These are phyloP conservation scores for Rhynchonycteris naso DNA, from an alignment of 2,797 vertebrate genomes.

Conservation along the genomic window DNA sequence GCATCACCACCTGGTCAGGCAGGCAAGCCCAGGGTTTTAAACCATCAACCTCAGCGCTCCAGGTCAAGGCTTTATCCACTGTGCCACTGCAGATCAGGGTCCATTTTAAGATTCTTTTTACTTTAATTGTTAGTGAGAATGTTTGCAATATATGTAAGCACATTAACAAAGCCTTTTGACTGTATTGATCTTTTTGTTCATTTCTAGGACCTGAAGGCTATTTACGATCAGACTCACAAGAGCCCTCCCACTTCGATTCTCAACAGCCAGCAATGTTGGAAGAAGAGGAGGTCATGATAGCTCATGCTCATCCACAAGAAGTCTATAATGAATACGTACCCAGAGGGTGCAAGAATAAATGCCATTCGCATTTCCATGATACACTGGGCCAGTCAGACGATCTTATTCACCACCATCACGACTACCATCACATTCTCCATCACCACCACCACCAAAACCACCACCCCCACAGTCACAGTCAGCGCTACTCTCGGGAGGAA, in stretches of 20 bases:
- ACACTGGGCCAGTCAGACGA: slow-evolving; percentile 95
- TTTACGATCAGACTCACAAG: slow-evolving; percentile 87
- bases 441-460: slow-evolving; percentile 99
- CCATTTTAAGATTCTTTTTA: background rate
- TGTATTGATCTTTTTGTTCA: slow-evolving; percentile 47
- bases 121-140: background rate
- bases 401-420: slow-evolving; percentile 96
- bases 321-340: slow-evolving; percentile 89
- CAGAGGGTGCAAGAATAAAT: slow-evolving; percentile 97
- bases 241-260: slow-evolving; percentile 85
- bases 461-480: slow-evolving; percentile 95
- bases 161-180: background rate
- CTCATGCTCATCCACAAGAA: slow-evolving; percentile 88
- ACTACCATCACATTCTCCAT: slow-evolving; percentile 99
- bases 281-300: slow-evolving; percentile 97
- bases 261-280: slow-evolving; percentile 88
- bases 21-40: too few species aligned
- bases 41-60: too few species aligned
- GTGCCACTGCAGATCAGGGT: too few species aligned
- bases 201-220: slow-evolving; percentile 89
- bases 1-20: too few species aligned
- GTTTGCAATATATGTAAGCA: background rate
- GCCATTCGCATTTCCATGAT: slow-evolving; percentile 98
- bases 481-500: slow-evolving; percentile 94
- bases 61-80: too few species aligned